phyloP scores from a whole-genome alignment of 2,113 vertebrate species.

The Ranitomeya imitator region DNA sequence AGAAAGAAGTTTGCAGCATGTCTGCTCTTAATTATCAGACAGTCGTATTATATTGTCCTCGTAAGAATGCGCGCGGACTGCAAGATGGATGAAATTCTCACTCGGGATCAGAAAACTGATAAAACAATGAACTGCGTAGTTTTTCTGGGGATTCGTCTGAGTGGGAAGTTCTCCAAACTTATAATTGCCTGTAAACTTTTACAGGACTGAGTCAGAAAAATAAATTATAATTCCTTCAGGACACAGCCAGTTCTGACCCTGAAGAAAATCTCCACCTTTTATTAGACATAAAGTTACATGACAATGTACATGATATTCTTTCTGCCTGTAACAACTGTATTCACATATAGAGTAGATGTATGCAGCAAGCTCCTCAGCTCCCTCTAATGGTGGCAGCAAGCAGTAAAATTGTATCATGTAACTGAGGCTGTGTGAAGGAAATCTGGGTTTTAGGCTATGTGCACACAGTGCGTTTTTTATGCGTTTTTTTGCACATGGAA shows the following conservation, averaged over 20 bases:
- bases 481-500: too few species aligned
- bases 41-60: background rate
- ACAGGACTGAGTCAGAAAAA: background rate
- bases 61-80: background rate
- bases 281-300: too few species aligned
- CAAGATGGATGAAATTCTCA: slow-evolving; percentile 4
- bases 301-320: too few species aligned
- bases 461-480: too few species aligned
- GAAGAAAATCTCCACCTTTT: too few species aligned
- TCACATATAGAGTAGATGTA: too few species aligned
- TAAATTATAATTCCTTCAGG: background rate
- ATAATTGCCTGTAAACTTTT: background rate
- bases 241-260: background rate
- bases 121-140: background rate
- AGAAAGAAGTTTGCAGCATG: background rate
- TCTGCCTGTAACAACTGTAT: too few species aligned
- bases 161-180: background rate
- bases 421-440: too few species aligned
- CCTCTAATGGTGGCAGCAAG: too few species aligned
- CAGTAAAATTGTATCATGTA: too few species aligned
- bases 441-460: too few species aligned
- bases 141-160: background rate
- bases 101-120: background rate
- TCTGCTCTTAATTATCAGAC: background rate
- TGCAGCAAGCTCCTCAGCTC: too few species aligned